These are phyloP conservation scores for Crotalus horridus DNA, from an alignment of 2,113 vertebrate genomes.

Conservation along the genomic window DNA sequence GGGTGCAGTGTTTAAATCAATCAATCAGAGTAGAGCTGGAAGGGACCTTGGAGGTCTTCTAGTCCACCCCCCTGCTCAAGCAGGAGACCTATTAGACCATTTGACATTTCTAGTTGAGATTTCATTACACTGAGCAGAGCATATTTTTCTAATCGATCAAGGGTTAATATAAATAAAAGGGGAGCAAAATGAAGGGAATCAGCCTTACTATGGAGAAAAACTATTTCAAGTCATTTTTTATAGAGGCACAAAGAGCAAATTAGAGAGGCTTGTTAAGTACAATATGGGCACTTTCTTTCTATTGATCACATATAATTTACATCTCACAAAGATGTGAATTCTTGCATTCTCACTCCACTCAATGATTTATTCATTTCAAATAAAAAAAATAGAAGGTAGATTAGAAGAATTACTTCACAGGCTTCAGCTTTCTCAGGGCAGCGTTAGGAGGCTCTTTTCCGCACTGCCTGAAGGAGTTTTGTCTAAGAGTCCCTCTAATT, in stretches of 20 bases:
- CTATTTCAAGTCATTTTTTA: conserved; percentile 65
- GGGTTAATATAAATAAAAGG: conserved; percentile 23
- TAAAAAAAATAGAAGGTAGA: conserved; percentile 91
- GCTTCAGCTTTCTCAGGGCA: conserved; percentile 86
- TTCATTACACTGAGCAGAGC: conserved; percentile 34
- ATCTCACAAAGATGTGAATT: conserved; percentile 92
- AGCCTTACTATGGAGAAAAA: conserved; percentile 54
- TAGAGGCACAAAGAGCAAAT: conserved; percentile 73
- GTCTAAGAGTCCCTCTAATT: conserved; percentile 99
- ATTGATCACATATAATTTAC: conserved; percentile 98
- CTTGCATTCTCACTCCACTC: conserved; percentile 89
- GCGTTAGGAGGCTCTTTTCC: conserved; percentile 82
- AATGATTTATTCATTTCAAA: conserved; percentile 99
- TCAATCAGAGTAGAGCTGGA: background rate
- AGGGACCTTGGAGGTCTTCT: background rate
- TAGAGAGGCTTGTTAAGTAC: conserved; percentile 73
- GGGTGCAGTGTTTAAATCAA: background rate
- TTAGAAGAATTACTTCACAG: conserved; percentile 98
- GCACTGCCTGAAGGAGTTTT: conserved; percentile 79
- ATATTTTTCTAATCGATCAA: conserved; percentile 61
- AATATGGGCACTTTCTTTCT: conserved; percentile 76
- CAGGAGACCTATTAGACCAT: conserved; percentile 40
- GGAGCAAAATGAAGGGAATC: conserved; percentile 16
- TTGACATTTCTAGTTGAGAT: conserved; percentile 55
- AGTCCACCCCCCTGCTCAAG: background rate